Conservation (phyloP, 2,888 invertebrate genomes). For the Gasteruption jaculator region DNA sequence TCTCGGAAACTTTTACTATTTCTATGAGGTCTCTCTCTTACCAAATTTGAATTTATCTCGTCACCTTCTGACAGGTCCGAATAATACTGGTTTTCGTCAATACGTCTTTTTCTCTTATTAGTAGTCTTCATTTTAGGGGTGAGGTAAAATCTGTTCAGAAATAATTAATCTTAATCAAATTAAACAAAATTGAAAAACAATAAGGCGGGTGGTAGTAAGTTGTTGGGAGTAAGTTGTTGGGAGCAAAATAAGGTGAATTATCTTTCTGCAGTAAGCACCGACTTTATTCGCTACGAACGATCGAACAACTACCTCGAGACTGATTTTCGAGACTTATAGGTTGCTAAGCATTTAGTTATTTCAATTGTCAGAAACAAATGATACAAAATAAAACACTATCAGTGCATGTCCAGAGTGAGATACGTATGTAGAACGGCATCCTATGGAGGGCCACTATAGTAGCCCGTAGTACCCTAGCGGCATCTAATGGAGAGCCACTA, state of each 20-base stretch:
- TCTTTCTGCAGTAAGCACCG: slow-evolving; percentile 11
- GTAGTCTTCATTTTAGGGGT: slow-evolving; percentile 11
- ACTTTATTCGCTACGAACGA: slow-evolving; percentile 13
- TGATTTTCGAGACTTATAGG: slow-evolving; percentile 7
- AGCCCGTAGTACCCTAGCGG: too few relatives aligned
- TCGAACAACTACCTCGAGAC: slow-evolving; percentile 7
- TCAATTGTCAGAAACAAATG: slow-evolving; percentile 10
- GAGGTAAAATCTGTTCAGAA: slow-evolving; percentile 8
- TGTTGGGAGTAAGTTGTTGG: slow-evolving; percentile 10
- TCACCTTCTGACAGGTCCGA: slow-evolving; percentile 10
- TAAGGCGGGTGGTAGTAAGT: slow-evolving; percentile 8
- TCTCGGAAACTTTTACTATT: slow-evolving; percentile 6
- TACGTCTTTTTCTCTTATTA: slow-evolving; percentile 12
- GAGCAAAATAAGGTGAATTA: slow-evolving; percentile 11
- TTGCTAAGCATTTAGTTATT: slow-evolving; percentile 10
- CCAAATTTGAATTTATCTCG: slow-evolving; percentile 6
- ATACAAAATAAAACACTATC: slow-evolving; percentile 10
- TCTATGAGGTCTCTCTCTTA: background rate
- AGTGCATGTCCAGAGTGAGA: too few relatives aligned
- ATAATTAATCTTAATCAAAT: slow-evolving; percentile 9
- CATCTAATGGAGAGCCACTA: too few relatives aligned
- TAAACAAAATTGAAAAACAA: slow-evolving; percentile 13
- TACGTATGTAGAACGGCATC: slow-evolving; percentile 7
- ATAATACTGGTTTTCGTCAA: slow-evolving; percentile 10
- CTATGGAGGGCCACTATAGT: too few relatives aligned